Evolutionary conservation across 2,888 invertebrate genomes (phyloP).

Genomic region (Dynastes tityus): DNA sequence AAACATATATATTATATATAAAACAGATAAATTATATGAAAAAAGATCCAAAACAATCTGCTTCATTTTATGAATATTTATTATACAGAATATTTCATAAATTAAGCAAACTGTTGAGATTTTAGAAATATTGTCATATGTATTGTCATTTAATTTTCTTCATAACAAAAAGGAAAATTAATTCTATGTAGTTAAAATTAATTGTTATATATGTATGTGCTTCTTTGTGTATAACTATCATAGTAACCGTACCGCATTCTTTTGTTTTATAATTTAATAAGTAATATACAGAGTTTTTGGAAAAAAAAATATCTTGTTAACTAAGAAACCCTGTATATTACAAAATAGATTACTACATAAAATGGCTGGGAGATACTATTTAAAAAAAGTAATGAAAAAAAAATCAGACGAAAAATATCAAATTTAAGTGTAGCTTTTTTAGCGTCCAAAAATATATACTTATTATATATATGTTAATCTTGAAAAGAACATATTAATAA

Average conservation of each 20-base stretch:
- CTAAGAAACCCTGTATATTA: slow-evolving; percentile 22
- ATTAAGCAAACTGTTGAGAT: slow-evolving; percentile 20
- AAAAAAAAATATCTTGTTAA: background rate
- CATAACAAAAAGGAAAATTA: background rate
- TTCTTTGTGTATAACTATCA: background rate
- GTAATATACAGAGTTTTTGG: background rate
- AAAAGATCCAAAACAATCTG: slow-evolving; percentile 18
- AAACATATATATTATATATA: too few species aligned
- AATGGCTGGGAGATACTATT: slow-evolving; percentile 51
- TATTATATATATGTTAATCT: slow-evolving; percentile 52
- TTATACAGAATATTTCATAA: background rate
- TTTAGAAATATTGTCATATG: slow-evolving; percentile 9
- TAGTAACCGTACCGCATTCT: background rate
- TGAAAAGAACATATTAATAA: slow-evolving; percentile 35
- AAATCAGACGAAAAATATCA: slow-evolving; percentile 53
- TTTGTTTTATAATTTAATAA: background rate
- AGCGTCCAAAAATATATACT: slow-evolving; percentile 54
- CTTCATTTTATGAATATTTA: background rate
- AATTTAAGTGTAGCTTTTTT: slow-evolving; percentile 59
- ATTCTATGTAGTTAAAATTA: background rate
- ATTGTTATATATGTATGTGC: background rate
- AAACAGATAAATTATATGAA: slow-evolving; percentile 6
- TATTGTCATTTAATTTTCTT: background rate
- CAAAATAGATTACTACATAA: slow-evolving; percentile 1
- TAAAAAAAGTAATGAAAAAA: slow-evolving; percentile 12